Percentiles rank a stretch among this genome's conserved stretches.
These are phyloP conservation scores for Troides oblongomaculatus DNA, from an alignment of 2,888 invertebrate species.

Conservation along the genomic window DNA sequence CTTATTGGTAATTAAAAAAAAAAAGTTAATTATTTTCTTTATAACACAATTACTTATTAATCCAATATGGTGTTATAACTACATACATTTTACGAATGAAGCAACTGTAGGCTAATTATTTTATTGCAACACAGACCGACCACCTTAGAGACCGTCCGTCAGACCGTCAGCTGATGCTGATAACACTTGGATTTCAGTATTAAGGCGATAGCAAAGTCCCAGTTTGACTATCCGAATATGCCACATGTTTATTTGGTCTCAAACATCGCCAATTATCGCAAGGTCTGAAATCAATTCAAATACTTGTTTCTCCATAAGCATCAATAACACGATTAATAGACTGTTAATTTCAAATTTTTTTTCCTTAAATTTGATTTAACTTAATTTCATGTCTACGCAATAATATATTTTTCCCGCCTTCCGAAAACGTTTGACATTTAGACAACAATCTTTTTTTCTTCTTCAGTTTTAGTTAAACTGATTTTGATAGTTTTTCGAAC, in stretches of 20 bases:
- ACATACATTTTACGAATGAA: too few species aligned
- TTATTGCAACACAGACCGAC: too few species aligned
- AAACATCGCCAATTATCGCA: background rate
- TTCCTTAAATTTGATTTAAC: constrained; percentile 25
- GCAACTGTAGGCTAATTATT: too few species aligned
- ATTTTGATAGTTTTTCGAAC: too few species aligned
- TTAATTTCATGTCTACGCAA: background rate
- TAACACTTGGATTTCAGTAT: background rate
- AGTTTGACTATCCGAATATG: constrained; percentile 2
- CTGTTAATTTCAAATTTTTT: constrained; percentile 28
- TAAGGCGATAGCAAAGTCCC: background rate
- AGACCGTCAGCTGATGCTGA: too few species aligned
- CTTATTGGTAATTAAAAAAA: too few species aligned
- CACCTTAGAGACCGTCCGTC: too few species aligned
- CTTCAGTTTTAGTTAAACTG: too few species aligned
- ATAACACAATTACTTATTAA: too few species aligned
- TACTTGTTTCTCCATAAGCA: constrained; percentile 13
- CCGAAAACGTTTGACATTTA: background rate
- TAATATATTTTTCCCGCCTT: background rate
- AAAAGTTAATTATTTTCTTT: too few species aligned
- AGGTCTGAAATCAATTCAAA: background rate
- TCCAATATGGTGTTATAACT: too few species aligned
- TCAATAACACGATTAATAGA: constrained; percentile 12
- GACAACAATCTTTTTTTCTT: background rate
- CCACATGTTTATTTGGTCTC: constrained; percentile 7